Evolutionary conservation across 2,888 invertebrate genomes (phyloP).

Genomic region (Heliconius erato): DNA sequence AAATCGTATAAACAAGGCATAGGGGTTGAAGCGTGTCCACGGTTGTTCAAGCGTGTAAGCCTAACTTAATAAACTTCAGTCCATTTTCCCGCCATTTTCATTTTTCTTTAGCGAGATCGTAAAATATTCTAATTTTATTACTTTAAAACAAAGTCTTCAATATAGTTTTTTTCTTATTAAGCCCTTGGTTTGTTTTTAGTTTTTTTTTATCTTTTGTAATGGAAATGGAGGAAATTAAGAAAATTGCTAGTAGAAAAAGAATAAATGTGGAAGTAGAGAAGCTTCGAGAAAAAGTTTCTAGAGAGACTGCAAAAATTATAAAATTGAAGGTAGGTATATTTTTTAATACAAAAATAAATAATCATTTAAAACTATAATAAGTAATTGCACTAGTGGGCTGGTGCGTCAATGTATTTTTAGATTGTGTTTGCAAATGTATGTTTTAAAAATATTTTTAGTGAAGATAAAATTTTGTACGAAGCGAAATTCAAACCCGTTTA

Average conservation of each 20-base stretch:
- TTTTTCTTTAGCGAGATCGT: background rate
- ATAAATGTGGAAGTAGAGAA: slow-evolving; percentile 70
- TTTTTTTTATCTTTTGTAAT: slow-evolving; percentile 52
- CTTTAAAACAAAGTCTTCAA: background rate
- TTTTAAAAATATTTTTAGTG: too few species aligned
- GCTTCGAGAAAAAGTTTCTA: slow-evolving; percentile 71
- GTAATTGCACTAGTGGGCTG: too few species aligned
- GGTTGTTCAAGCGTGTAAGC: too few species aligned
- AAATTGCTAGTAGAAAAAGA: slow-evolving; percentile 68
- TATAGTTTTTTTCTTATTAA: background rate
- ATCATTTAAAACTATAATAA: too few species aligned
- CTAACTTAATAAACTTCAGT: background rate
- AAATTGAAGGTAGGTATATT: slow-evolving; percentile 56
- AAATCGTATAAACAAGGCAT: too few species aligned
- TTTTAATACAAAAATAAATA: too few species aligned
- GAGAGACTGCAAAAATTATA: slow-evolving; percentile 72
- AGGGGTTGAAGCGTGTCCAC: too few species aligned
- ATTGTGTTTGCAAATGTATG: too few species aligned
- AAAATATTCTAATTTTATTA: background rate
- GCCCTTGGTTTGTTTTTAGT: background rate
- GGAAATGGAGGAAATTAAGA: slow-evolving; percentile 69
- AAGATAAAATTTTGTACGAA: too few species aligned
- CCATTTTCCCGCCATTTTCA: slow-evolving; percentile 16
- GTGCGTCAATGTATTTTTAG: too few species aligned
- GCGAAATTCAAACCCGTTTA: too few species aligned